Conservation (phyloP, 2,888 invertebrate species). For the Drosophila limbata region DNA sequence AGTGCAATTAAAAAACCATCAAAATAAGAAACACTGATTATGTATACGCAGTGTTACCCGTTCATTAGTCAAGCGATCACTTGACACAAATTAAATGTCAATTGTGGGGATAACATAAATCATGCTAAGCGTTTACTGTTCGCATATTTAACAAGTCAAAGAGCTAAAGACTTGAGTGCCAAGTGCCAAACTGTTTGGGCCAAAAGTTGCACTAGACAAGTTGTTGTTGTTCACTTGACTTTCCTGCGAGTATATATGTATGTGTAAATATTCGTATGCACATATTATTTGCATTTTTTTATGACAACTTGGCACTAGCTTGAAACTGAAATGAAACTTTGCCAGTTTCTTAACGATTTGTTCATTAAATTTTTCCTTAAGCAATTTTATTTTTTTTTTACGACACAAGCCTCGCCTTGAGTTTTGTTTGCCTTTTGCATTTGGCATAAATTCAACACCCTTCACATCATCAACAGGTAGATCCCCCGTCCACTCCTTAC, state of each 20-base stretch:
- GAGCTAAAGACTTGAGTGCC: conserved; percentile 24
- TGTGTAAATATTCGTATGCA: neutral
- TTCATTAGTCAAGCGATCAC: conserved; percentile 43
- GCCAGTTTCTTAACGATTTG: conserved; percentile 36
- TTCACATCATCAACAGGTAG: conserved; percentile 8
- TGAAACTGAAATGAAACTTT: conserved; percentile 14
- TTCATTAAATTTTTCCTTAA: conserved; percentile 48
- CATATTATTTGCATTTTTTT: conserved; percentile 15
- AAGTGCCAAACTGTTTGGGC: conserved; percentile 17
- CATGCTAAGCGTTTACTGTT: conserved; percentile 22
- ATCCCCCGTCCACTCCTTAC: neutral
- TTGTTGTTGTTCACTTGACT: neutral
- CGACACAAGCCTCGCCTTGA: conserved; percentile 58
- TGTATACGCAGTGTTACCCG: conserved; percentile 35
- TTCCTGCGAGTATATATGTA: neutral
- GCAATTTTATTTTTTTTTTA: conserved; percentile 20
- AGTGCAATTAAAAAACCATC: conserved; percentile 70
- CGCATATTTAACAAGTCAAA: conserved; percentile 12
- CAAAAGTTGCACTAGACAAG: conserved; percentile 13
- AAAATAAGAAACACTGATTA: conserved; percentile 26
- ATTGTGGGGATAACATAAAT: conserved; percentile 50
- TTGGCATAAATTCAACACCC: conserved; percentile 49
- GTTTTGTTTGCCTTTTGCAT: conserved; percentile 54
- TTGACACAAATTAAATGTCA: conserved; percentile 78
- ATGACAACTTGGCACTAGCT: conserved; percentile 47